Conservation (phyloP, 2,113 vertebrate species). For the Cynopterus brachyotis region DNA sequence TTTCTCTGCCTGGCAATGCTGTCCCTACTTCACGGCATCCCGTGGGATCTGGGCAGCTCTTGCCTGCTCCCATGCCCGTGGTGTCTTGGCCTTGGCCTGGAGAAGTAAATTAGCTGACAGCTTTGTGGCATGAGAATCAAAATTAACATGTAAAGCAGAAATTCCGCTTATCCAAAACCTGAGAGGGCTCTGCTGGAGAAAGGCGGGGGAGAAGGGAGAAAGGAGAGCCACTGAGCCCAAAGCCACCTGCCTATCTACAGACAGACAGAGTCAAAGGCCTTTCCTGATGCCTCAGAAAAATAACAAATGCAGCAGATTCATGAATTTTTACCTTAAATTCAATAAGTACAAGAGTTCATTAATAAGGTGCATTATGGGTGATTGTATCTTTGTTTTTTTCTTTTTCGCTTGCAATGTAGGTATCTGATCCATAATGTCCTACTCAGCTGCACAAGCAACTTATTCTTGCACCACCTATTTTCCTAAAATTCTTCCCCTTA, state of each 20-base stretch:
- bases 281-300: background rate
- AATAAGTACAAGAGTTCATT: background rate
- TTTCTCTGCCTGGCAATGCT: background rate
- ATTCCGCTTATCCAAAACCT: background rate
- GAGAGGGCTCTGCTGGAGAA: background rate
- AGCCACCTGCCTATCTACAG: background rate
- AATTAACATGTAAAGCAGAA: background rate
- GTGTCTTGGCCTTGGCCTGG: background rate
- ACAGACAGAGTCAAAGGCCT: fast-evolving
- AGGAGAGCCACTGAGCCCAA: background rate
- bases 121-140: background rate
- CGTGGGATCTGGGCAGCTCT: background rate
- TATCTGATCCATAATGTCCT: background rate
- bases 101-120: background rate
- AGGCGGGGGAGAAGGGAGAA: background rate
- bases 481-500: background rate
- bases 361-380: background rate
- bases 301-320: background rate
- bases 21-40: background rate
- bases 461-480: background rate
- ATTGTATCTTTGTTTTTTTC: background rate
- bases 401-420: background rate
- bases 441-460: background rate
- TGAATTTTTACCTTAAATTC: background rate
- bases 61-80: background rate